Base-by-base conservation (phyloP, 2,797 vertebrate species). In the Oryzias sinensis region DNA sequence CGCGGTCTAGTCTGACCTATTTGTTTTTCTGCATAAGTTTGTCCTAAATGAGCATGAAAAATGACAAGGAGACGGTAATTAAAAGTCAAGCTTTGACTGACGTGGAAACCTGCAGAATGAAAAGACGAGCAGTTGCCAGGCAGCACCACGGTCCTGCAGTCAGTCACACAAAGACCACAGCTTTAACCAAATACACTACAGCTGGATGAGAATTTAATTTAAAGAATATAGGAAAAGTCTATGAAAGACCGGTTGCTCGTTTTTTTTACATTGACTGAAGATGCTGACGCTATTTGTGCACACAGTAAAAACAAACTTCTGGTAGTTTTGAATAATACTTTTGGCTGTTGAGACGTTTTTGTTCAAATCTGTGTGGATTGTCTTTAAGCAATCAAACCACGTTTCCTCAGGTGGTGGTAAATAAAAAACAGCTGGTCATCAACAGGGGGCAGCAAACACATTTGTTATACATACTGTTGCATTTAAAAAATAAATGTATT, bases 361-460 rank as follows among this genome's bases (percentile, higher is more conserved):
- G 11, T 18, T n/a, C 17, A 18, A 45, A 45, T n/a, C 9, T 22
- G 11, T 46, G 6, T 2, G 17, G 20, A 22, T 22, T 20, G 20
- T 20, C 20, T 22, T 22, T 8, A 43, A 40, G 13, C 6, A 40
- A 40, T 7, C 14, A 48, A 49, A 48, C 46, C 5, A 24, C 22
- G 20, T 4, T 22, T 24, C 15, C 7, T 37, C 16, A 14, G 13
- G n/a, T 3, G 1, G 14, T 16, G 27, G 4, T 40, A 11, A 42
- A 22, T 37, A 58, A 22, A 48, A 46, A 41, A 16, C 16, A 5
- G 18, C 13, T 4, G 24, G 1, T 5, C 11, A 49, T 46, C 90
- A 85, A 73, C 68, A 89, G 90, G 68, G 78, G 90, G 89, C 84
- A 83, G 72, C 88, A 91, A 17, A 83, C 67, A 74, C 59, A 62